A percentile compares a stretch with the other conserved stretches of the same genome.
These are phyloP conservation scores for Pherbina coryleti DNA, from an alignment of 2,888 invertebrate genomes.

Conservation along the genomic window DNA sequence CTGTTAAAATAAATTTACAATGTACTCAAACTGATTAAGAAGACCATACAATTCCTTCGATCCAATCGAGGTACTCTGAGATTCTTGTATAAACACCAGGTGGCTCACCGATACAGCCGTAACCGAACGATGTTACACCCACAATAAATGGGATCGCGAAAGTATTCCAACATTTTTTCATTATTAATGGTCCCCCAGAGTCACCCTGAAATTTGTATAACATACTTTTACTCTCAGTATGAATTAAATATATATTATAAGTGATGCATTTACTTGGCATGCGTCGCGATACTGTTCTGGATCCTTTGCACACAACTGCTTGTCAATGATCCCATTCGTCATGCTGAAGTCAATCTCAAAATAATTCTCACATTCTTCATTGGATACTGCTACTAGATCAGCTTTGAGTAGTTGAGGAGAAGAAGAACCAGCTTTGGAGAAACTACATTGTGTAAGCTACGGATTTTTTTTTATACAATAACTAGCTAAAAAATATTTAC, in stretches of 20 bases:
- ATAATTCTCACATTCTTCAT: slow-evolving; percentile 21
- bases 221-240: background rate
- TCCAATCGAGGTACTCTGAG: slow-evolving; percentile 41
- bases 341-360: background rate
- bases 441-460: background rate
- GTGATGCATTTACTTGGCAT: slow-evolving; percentile 12
- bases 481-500: no score
- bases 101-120: slow-evolving; percentile 35
- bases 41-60: slow-evolving; percentile 40
- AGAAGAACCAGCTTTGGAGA: slow-evolving; percentile 9
- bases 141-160: slow-evolving; percentile 27
- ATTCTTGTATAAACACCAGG: slow-evolving; percentile 46
- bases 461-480: no score
- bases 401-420: slow-evolving; percentile 58
- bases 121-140: slow-evolving; percentile 42
- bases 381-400: slow-evolving; percentile 42
- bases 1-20: no score
- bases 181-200: slow-evolving; percentile 48
- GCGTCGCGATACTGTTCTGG: slow-evolving; percentile 26
- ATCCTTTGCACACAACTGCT: slow-evolving; percentile 45
- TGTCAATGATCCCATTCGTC: slow-evolving; percentile 30
- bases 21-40: background rate
- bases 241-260: background rate
- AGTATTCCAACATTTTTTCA: background rate
- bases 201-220: slow-evolving; percentile 44